A percentile compares a stretch with the other conserved stretches of the same genome.
phyloP scores from a whole-genome alignment of 2,888 invertebrate species.

The Leucoptera coffeella region DNA sequence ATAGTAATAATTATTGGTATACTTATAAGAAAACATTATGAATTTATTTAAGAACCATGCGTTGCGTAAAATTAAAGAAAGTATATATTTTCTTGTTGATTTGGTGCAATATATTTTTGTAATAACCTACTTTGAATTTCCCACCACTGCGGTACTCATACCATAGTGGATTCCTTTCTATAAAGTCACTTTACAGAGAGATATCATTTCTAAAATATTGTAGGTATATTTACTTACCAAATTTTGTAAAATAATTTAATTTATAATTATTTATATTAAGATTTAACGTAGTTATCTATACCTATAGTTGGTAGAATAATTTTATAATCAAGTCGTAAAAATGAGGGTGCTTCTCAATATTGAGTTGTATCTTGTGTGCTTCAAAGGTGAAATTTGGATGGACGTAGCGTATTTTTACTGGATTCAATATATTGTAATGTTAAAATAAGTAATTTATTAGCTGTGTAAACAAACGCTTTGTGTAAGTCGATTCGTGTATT shows the following conservation, averaged over 20 bases:
- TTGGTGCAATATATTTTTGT: constrained; percentile 48
- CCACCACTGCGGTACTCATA: no score
- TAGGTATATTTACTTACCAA: no score
- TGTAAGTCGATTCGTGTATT: no score
- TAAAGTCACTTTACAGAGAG: no score
- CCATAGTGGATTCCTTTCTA: no score
- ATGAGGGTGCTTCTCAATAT: neutral
- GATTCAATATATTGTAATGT: constrained; percentile 21
- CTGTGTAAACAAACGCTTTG: no score
- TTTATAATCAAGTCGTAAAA: constrained; percentile 16
- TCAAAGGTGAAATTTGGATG: constrained; percentile 33
- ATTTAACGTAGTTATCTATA: constrained; percentile 9
- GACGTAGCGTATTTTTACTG: constrained; percentile 30
- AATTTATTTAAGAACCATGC: neutral
- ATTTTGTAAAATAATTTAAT: constrained; percentile 46
- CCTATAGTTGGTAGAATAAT: constrained; percentile 34
- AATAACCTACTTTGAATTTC: no score
- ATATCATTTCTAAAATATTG: constrained; percentile 43
- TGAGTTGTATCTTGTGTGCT: constrained; percentile 17
- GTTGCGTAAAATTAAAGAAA: constrained; percentile 15
- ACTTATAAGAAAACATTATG: neutral
- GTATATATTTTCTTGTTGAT: constrained; percentile 32
- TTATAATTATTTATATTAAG: constrained; percentile 26
- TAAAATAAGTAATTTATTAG: constrained; percentile 22
- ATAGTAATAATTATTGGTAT: no score